A percentile compares a stretch with the other conserved stretches of the same genome.
Evolutionary conservation across 2,888 invertebrate species (phyloP).

Genomic region (Noctua comes): DNA sequence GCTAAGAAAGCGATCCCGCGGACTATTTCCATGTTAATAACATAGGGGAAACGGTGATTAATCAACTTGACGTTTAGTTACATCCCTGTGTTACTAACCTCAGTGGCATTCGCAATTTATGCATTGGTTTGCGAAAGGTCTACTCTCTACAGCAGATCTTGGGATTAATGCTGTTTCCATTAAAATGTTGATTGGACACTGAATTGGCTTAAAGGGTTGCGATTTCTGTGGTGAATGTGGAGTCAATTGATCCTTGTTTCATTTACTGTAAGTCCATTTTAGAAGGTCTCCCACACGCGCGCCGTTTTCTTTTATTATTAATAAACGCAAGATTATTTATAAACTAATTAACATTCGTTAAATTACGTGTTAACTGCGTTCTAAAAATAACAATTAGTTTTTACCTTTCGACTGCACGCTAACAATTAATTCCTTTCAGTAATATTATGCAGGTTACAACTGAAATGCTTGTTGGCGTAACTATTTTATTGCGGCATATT

Average conservation of each 20-base stretch:
- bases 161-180: constrained; percentile 66
- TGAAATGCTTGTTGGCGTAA: constrained; percentile 18
- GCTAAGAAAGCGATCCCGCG: constrained; percentile 89
- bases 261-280: constrained; percentile 1
- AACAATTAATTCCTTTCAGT: constrained; percentile 38
- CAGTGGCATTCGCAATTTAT: constrained; percentile 84
- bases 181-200: constrained; percentile 61
- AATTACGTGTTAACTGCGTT: constrained; percentile 34
- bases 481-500: constrained; percentile 21
- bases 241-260: constrained; percentile 11
- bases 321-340: constrained; percentile 23
- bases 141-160: constrained; percentile 73
- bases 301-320: neutral
- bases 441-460: constrained; percentile 28
- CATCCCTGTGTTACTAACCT: constrained; percentile 80
- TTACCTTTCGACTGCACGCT: constrained; percentile 27
- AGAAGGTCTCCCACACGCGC: neutral
- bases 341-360: constrained; percentile 27
- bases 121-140: constrained; percentile 84
- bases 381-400: constrained; percentile 24
- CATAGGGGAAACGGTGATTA: constrained; percentile 87
- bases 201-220: constrained; percentile 53
- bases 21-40: constrained; percentile 90
- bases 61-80: constrained; percentile 88
- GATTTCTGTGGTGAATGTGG: constrained; percentile 32